Evolutionary conservation across 1,140 invertebrate species (phyloP).

Genomic region (Chelonus insularis): DNA sequence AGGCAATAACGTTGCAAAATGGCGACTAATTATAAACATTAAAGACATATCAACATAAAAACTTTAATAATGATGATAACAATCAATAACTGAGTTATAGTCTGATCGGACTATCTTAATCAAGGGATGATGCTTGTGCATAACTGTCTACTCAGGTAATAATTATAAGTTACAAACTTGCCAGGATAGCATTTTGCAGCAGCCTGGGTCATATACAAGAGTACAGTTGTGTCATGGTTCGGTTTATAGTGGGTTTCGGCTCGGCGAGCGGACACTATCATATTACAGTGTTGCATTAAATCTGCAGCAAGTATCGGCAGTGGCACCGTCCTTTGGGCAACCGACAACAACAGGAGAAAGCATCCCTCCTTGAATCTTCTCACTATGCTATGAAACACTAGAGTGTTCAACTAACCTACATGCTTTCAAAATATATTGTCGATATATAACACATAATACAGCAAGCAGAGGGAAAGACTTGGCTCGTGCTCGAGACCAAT

Average conservation of each 20-base stretch:
- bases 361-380: neutral
- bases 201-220: slow-evolving; percentile 8
- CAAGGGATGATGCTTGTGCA: slow-evolving; percentile 21
- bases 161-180: slow-evolving; percentile 51
- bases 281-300: slow-evolving; percentile 54
- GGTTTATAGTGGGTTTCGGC: slow-evolving; percentile 41
- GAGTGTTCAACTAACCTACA: slow-evolving; percentile 37
- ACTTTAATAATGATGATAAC: no score
- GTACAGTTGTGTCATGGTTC: neutral
- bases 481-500: slow-evolving; percentile 18
- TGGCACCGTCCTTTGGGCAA: slow-evolving; percentile 22
- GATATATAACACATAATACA: slow-evolving; percentile 36
- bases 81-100: no score
- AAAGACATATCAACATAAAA: no score
- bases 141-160: slow-evolving; percentile 39
- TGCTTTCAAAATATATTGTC: slow-evolving; percentile 46
- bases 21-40: no score
- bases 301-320: slow-evolving; percentile 49
- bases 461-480: slow-evolving; percentile 7
- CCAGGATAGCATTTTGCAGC: slow-evolving; percentile 28
- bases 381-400: neutral
- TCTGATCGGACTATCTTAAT: slow-evolving; percentile 22
- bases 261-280: slow-evolving; percentile 48
- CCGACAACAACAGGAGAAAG: neutral
- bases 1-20: no score